phyloP scores from a whole-genome alignment of 1,140 invertebrate genomes.

The Bradysia coprophila region DNA sequence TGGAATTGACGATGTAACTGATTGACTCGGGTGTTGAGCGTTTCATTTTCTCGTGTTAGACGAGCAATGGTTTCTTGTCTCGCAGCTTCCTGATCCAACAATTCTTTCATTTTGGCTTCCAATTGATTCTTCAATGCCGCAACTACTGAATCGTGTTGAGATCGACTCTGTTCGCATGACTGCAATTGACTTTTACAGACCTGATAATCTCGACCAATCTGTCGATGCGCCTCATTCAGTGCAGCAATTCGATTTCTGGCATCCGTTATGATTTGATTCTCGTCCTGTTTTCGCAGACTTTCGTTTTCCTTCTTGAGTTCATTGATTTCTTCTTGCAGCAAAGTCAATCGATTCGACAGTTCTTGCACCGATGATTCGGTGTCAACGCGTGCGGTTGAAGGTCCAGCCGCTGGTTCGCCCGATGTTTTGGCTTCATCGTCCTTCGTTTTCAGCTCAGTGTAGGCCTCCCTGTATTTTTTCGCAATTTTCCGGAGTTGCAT shows the following conservation, averaged over 20 bases:
- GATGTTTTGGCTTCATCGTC: conserved; percentile 15
- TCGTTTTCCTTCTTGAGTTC: neutral
- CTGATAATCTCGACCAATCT: conserved; percentile 34
- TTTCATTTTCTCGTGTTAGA: conserved; percentile 45
- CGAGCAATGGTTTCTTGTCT: conserved; percentile 39
- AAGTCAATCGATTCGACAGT: no score
- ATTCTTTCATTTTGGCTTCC: conserved; percentile 59
- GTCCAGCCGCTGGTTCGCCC: conserved; percentile 14
- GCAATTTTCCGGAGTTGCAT: conserved; percentile 77
- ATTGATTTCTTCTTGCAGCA: neutral
- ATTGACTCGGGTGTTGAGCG: conserved; percentile 45
- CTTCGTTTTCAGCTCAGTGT: conserved; percentile 38
- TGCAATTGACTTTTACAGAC: conserved; percentile 38
- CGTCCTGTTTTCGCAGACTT: neutral
- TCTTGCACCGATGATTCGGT: conserved; percentile 15
- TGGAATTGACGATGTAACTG: conserved; percentile 61
- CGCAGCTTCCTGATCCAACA: conserved; percentile 41
- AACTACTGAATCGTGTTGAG: conserved; percentile 41
- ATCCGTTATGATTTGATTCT: no score
- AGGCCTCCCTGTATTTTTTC: conserved; percentile 79
- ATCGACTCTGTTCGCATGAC: conserved; percentile 23
- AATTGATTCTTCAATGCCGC: conserved; percentile 56
- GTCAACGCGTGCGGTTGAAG: conserved; percentile 21
- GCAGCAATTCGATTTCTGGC: no score
- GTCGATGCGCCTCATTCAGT: conserved; percentile 43